phyloP scores from a whole-genome alignment of 2,888 invertebrate species.

The Merodon equestris region DNA sequence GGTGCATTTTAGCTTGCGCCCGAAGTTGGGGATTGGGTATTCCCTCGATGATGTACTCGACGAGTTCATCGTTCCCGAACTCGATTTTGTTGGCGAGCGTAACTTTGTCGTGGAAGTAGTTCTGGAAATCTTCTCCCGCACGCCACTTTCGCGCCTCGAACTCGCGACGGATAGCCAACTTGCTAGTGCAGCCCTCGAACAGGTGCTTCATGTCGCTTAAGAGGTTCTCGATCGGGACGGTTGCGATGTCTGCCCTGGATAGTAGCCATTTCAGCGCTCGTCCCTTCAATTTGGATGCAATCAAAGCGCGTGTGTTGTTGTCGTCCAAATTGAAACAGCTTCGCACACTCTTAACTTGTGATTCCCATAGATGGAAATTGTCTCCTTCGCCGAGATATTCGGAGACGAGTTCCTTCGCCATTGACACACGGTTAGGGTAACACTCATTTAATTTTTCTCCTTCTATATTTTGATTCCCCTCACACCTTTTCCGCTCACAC shows the following conservation, averaged over 20 bases:
- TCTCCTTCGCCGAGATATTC: constrained; percentile 14
- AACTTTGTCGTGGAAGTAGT: constrained; percentile 55
- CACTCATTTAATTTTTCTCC: constrained; percentile 8
- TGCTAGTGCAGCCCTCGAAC: constrained; percentile 9
- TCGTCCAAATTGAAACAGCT: constrained; percentile 3
- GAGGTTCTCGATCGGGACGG: background rate
- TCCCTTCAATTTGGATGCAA: constrained; percentile 9
- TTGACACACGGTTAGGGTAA: constrained; percentile 2
- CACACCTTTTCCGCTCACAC: background rate
- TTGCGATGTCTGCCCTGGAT: constrained; percentile 17
- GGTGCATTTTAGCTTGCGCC: constrained; percentile 48
- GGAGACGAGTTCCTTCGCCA: constrained; percentile 19
- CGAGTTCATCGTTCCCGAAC: constrained; percentile 41
- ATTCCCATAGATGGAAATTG: constrained; percentile 6
- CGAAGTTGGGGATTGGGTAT: constrained; percentile 48
- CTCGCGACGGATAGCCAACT: constrained; percentile 35
- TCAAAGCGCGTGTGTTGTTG: constrained; percentile 2
- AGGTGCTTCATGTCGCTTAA: constrained; percentile 3
- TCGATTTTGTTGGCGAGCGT: constrained; percentile 33
- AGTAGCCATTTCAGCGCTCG: constrained; percentile 4
- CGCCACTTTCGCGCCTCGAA: constrained; percentile 56
- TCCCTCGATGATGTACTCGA: constrained; percentile 60
- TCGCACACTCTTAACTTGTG: constrained; percentile 2
- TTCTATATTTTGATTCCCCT: background rate
- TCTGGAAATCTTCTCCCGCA: constrained; percentile 19